phyloP scores from a whole-genome alignment of 2,113 vertebrate species.

The Mohoua ochrocephala region DNA sequence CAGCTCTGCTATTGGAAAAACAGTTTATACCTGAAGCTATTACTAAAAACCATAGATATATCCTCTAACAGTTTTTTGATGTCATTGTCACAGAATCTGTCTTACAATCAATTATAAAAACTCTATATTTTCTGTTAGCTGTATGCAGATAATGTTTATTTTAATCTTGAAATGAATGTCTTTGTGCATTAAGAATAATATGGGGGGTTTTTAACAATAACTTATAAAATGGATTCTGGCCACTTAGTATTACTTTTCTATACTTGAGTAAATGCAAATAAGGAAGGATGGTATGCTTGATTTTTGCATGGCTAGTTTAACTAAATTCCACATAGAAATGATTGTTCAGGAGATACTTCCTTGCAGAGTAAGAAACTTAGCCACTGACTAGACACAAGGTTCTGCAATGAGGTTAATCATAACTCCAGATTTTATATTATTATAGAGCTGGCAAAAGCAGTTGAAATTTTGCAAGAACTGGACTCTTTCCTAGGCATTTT shows the following conservation, averaged over 20 bases:
- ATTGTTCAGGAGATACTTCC: not conserved
- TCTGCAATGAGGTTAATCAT: not conserved
- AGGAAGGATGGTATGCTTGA: not conserved
- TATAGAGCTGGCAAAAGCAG: accelerated
- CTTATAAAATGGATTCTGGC: not conserved
- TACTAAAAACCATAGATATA: not conserved
- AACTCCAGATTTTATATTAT: not conserved
- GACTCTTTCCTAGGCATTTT: not conserved
- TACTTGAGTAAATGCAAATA: not conserved
- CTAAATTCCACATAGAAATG: not conserved
- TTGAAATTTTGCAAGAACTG: not conserved
- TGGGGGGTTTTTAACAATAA: accelerated
- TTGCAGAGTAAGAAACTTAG: not conserved
- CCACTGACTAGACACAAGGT: not conserved
- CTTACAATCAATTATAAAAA: not conserved
- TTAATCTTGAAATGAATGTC: not conserved
- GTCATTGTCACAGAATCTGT: not conserved
- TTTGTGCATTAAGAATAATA: not conserved
- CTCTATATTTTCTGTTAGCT: not conserved
- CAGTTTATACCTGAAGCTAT: not conserved
- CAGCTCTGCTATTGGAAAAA: not conserved
- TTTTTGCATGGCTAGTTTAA: not conserved
- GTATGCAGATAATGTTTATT: not conserved
- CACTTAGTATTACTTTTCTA: not conserved
- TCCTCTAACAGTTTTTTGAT: not conserved